Percentiles rank a stretch among this genome's conserved stretches.
Conservation (phyloP, 2,113 vertebrate genomes). For the Sylvietta virens region DNA sequence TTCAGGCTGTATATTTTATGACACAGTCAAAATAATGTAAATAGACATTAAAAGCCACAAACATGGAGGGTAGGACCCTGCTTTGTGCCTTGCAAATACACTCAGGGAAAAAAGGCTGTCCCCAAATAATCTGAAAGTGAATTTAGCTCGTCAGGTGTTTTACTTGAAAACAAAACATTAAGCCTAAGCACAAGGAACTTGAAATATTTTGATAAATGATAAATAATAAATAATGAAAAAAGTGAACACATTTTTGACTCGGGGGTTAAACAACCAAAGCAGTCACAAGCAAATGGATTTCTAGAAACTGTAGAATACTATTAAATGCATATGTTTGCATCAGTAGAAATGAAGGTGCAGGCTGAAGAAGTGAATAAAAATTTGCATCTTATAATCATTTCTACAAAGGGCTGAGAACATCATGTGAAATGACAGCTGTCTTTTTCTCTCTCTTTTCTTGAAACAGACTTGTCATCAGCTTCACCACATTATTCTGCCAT, state of each 20-base stretch:
- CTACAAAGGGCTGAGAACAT: neutral
- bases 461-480: neutral
- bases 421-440: neutral
- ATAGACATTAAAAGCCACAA: neutral
- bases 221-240: neutral
- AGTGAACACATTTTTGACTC: neutral
- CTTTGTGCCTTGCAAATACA: neutral
- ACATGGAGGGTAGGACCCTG: neutral
- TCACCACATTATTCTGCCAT: neutral
- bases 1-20: neutral
- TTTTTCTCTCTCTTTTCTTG: neutral
- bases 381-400: constrained; percentile 15
- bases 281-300: neutral
- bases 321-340: neutral
- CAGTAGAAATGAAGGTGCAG: neutral
- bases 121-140: neutral
- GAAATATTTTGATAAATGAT: neutral
- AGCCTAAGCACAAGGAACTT: neutral
- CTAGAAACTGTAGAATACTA: neutral
- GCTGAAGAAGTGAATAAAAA: neutral
- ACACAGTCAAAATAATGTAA: neutral
- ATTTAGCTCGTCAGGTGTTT: neutral
- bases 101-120: neutral
- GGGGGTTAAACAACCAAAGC: neutral
- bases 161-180: neutral